Base-by-base conservation (phyloP, 2,888 invertebrate genomes). In the Panorpa germanica region DNA sequence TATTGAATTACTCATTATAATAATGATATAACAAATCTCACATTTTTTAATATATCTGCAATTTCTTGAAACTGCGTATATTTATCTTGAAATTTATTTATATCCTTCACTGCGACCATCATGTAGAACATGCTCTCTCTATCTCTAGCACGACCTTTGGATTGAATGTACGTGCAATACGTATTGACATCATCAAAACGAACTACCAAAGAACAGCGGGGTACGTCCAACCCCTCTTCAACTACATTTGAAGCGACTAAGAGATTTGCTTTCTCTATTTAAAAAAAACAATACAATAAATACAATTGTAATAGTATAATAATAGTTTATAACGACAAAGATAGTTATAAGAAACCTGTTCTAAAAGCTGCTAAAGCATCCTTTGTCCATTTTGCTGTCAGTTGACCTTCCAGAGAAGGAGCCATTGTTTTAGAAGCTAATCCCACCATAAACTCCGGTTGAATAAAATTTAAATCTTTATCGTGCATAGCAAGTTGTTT, bases 181-280 rank as follows among this genome's bases (percentile, higher is more conserved):
- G 78, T 73, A 29, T 57, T 46, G 0, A 80, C 65, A 2, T 54
- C 46, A 45, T 85, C 82, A 45, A 73, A 81, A 28, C 76, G 65
- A 11, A 90, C 43, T 0, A 91, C 76, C 22, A 83, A 53, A 36
- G 77, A 71, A 46, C 93, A 95, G 16, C 67, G 63, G 3, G 75
- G 76, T 16, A 91, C 65, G 50, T 91, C 88, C 6, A 90, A 66
- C 0, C 90, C 90, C 55, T 91, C 91, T 48, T 91, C 91, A 16
- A 91, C 57, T 0, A 91, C 80, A 46, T 74, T 75, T 0, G 91
- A 76, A 2, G 76, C 65, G 2, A 77, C 52, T 16, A 82, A 46
- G 3, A 78, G 45, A 48, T 83, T 83, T 4, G 60, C 50, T 18
- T 61, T 53, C 6, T 67, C 64, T 6, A 50, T 50, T 13, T 62